Base-by-base conservation (phyloP, 2,797 vertebrate species). In the Steatocranus sp. region DNA sequence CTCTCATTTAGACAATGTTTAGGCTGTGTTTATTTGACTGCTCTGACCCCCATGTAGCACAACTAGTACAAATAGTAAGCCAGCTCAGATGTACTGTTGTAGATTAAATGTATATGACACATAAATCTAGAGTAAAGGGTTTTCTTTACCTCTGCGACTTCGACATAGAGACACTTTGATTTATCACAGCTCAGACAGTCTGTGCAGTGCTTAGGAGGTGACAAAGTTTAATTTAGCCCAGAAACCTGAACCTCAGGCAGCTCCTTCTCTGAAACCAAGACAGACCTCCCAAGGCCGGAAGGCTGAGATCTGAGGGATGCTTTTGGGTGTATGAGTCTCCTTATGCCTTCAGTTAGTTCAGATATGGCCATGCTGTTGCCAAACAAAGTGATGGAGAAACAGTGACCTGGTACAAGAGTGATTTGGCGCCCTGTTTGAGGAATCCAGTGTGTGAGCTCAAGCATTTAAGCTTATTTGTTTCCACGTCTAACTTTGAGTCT, bases 201-300 rank as follows among this genome's bases (percentile, higher is more conserved):
- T 91, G 56, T 82, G 82, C 82, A 77, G 70, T 53, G 84, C 79
- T 86, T 63, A 76, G 89, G 76, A 87, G 85, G 86, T 18, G 61
- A 43, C 80, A 68, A 78, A 68, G 94, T 94, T 94, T 90, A 94
- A 95, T 95, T 96, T 95, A 96, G 95, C 94, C 76, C 56, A 63
- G 91, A 87, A 90, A 93, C 88, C 86, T 80, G 92, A 93, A 87
- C 87, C 93, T 79, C 10, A 56, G 82, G 86, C 88, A 91, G 81
- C 89, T 91, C 88, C 86, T 86, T 90, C 85, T 86, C 79, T 74
- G 77, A 87, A 51, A 41, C 63, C 58, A 27, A 53, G 36, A 50
- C 73, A 48, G 41, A 50, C 38, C 20, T 49, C 7, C 77, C 23
- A 53, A 15, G 66, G 56, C 46, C 43, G 6, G 78, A 61, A 73